Base-by-base conservation (phyloP, 2,888 invertebrate species). In the Scaptomyza reducta region DNA sequence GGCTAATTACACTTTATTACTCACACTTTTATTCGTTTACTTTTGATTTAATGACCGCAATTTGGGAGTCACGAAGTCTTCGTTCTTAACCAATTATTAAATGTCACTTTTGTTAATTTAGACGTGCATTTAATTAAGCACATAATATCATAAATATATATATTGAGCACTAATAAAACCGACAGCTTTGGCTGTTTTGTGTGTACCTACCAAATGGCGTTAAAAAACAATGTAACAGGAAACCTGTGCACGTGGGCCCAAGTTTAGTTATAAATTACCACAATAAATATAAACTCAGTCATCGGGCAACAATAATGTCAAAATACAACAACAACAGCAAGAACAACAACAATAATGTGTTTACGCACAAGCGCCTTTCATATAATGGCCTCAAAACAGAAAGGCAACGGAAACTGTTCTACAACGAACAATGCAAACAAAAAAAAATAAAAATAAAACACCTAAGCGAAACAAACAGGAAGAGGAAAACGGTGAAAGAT, bases 181-280 rank as follows among this genome's bases (percentile, higher is more conserved):
- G 62, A 58, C 71, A 60, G 55, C 44, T 44, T 49, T 54, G 22
- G n/a, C n/a, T n/a, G 9, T 11, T n/a, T 9, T 31, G 31, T 31
- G 31, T 46, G 41, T 35, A 40, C 44, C 11, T 10, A 2, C 11
- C 64, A 60, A 70, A 47, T 65, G 51, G 42, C 64, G 47, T 25
- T 35, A 65, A 51, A 64, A 59, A 73, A 60, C 62, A 77, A 62
- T 63, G 57, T 51, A 65, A 47, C 33, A n/a, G 49, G 59, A 42
- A 61, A 60, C 44, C 44, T 53, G 57, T 29, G 64, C 73, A 58
- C 63, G 70, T 69, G 67, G 51, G 66, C 49, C 54, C 55, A 76
- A 78, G 73, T 78, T 84, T 50, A 62, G 70, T 67, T 67, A 87
- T 85, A 87, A 82, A 82, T 85, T 76, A 70, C 77, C 65, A 71